Evolutionary conservation across 1,140 invertebrate species (phyloP).

Genomic region (Sitobion miscanthi): DNA sequence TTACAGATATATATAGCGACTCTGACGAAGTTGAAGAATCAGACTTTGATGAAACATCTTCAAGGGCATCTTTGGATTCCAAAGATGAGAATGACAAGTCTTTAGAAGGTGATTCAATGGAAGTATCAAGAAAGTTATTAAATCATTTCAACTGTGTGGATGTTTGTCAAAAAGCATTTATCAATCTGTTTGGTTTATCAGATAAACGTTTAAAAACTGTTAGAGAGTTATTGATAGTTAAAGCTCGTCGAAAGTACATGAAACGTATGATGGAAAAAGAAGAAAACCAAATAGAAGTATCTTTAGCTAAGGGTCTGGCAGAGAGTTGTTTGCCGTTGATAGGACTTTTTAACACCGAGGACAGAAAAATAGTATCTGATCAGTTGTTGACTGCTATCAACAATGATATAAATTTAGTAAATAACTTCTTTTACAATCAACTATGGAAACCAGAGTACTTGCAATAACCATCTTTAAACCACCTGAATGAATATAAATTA

Average conservation of each 20-base stretch:
- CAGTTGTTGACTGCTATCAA: too few species aligned
- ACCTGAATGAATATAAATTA: too few species aligned
- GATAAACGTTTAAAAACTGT: constrained; percentile 65
- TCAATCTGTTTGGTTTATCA: constrained; percentile 66
- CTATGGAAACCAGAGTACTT: too few species aligned
- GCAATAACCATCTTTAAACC: too few species aligned
- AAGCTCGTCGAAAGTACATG: background rate
- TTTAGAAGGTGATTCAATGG: constrained; percentile 39
- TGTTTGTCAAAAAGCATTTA: constrained; percentile 67
- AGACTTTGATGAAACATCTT: constrained; percentile 49
- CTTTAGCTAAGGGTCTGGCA: too few species aligned
- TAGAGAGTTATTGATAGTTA: constrained; percentile 64
- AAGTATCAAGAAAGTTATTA: constrained; percentile 46
- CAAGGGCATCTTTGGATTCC: constrained; percentile 39
- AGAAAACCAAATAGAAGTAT: too few species aligned
- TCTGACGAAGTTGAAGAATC: constrained; percentile 48
- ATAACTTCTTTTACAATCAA: too few species aligned
- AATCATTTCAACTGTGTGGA: constrained; percentile 63
- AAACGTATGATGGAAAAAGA: too few species aligned
- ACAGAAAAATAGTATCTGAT: too few species aligned
- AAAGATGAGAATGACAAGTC: constrained; percentile 41
- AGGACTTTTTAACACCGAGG: too few species aligned
- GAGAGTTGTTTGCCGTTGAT: too few species aligned
- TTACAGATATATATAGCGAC: constrained; percentile 38
- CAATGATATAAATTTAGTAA: too few species aligned